Evolutionary conservation across 2,888 invertebrate genomes (phyloP), one percentile per base, ranked within the genome.

Genomic region (Lasioglossum lativentre): DNA sequence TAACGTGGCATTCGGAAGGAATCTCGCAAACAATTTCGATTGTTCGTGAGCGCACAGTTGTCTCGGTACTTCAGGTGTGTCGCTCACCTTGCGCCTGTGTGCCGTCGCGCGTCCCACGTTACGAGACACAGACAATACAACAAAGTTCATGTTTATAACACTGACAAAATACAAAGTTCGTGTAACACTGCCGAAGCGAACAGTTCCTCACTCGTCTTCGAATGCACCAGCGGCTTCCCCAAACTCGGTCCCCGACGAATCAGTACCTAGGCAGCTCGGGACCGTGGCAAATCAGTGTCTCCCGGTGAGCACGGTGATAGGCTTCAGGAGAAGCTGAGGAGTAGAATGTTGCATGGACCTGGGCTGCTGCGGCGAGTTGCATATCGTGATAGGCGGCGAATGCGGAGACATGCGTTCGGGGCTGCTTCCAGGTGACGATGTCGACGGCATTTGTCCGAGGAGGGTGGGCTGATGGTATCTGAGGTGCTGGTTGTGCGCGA

Each of bases 381-480:
- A 95, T 87, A 96, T 96, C 0, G 94, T 93, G 90, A 95, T 93
- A 0, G 96, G 95, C 40, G 94, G 83, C 85, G 94, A 89, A 88
- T 93, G 89, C 95, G 95, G 90, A 95, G 94, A 83, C 93, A 96
- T 93, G 0, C 96, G 95, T 80, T 95, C 95, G 10, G 95, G 96
- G 87, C 96, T 96, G 89, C 96, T 95, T 40, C 95, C 95, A 0
- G 95, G 95, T 0, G 95, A 95, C 0, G 94, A 94, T 8, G 93
- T 92, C 0, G 95, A 94, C 5, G 93, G 90, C 2, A 94, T 90
- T 75, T 93, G 94, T 5, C 92, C 91, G 5, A 93, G 78, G 5
- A 92, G 38, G 3, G 91, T 88, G 4, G 90, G 85, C 70, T 93
- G 93, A 23, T 92, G 83, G 78, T 92, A 82, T 85, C 92, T 80